A percentile compares a stretch with the other conserved stretches of the same genome.
phyloP scores from a whole-genome alignment of 2,797 vertebrate species.

The Paedocypris micromegethes region DNA sequence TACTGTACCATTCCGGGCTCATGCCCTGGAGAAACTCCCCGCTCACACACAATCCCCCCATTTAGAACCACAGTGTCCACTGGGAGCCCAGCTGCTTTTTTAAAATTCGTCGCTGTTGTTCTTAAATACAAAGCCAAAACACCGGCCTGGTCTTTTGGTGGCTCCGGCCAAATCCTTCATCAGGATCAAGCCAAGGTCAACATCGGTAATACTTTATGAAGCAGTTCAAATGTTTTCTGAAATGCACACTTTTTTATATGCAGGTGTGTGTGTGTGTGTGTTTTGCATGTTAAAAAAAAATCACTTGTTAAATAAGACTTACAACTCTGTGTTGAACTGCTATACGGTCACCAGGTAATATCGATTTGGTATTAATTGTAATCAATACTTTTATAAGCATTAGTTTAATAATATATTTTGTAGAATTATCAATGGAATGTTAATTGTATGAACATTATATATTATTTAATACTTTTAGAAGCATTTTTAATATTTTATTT shows the following conservation, averaged over 20 bases:
- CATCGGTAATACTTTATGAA: conserved; percentile 57
- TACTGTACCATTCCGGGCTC: conserved; percentile 42
- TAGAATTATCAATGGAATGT: too few species aligned
- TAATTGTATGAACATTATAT: too few species aligned
- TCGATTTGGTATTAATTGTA: too few species aligned
- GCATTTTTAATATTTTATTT: background rate
- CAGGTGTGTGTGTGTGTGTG: too few species aligned
- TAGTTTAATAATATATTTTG: too few species aligned
- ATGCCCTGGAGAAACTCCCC: conserved; percentile 37
- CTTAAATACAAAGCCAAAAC: conserved; percentile 20
- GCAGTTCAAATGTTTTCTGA: background rate
- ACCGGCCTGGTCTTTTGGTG: conserved; percentile 23
- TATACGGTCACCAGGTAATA: conserved; percentile 55
- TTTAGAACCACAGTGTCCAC: conserved; percentile 35
- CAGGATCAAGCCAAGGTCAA: conserved; percentile 59
- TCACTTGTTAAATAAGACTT: background rate
- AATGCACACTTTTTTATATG: too few species aligned
- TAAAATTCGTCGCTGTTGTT: conserved; percentile 6
- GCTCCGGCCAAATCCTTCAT: conserved; percentile 49
- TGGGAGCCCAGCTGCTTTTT: conserved; percentile 30
- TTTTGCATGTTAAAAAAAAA: background rate
- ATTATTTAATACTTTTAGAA: too few species aligned
- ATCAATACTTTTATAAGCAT: too few species aligned
- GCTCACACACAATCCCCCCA: conserved; percentile 38
- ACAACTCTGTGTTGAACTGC: background rate